Conservation (phyloP, 2,113 vertebrate genomes). For the Sturnus vulgaris region DNA sequence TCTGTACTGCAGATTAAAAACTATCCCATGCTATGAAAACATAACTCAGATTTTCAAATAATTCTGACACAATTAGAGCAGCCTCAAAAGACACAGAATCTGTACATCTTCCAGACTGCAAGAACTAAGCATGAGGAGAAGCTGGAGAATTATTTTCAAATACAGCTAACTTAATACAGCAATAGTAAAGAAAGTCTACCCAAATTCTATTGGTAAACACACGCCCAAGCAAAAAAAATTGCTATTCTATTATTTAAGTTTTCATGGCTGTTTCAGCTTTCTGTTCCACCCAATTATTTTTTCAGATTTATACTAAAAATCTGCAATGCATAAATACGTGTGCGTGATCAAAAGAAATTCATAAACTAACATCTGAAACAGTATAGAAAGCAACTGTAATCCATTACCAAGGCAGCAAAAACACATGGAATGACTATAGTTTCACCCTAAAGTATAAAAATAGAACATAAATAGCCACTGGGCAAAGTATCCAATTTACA, state of each 20-base stretch:
- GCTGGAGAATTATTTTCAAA: neutral
- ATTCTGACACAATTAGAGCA: neutral
- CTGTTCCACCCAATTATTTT: neutral
- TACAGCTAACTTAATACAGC: neutral
- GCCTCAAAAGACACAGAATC: neutral
- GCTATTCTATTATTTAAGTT: neutral
- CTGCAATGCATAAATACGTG: neutral
- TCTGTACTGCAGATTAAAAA: neutral
- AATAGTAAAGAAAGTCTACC: neutral
- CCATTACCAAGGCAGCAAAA: neutral
- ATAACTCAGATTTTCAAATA: neutral
- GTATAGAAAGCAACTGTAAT: neutral
- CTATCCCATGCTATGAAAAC: neutral
- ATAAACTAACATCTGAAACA: neutral
- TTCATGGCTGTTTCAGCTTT: neutral
- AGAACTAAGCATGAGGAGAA: neutral
- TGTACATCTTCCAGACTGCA: neutral
- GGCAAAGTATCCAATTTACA: neutral
- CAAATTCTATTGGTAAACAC: neutral
- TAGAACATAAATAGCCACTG: neutral
- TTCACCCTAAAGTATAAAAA: neutral
- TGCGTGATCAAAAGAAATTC: neutral
- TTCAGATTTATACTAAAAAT: neutral
- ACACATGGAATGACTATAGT: neutral
- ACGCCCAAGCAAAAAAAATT: neutral